Percentiles rank a stretch among this genome's conserved stretches.
Evolutionary conservation across 2,797 vertebrate species (phyloP).

Genomic region (Helostoma temminkii): DNA sequence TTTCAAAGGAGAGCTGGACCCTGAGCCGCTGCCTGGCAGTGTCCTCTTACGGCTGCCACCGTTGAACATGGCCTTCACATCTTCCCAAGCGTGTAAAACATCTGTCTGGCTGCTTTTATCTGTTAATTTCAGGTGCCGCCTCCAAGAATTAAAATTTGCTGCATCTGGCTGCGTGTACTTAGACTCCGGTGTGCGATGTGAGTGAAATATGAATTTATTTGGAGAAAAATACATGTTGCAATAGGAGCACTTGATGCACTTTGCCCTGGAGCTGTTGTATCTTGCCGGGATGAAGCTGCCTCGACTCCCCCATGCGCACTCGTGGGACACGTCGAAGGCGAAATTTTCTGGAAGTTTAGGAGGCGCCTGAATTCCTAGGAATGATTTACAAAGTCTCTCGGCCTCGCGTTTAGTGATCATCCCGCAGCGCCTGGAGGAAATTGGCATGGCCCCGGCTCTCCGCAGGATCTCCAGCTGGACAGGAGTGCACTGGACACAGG

Average conservation of each 20-base stretch:
- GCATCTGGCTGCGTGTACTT: constrained; percentile 95
- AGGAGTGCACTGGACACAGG: constrained; percentile 94
- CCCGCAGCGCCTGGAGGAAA: constrained; percentile 92
- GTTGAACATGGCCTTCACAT: constrained; percentile 99
- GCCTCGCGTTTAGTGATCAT: constrained; percentile 96
- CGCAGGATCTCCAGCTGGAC: constrained; percentile 94
- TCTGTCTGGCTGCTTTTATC: constrained; percentile 88
- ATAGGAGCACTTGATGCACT: constrained; percentile 94
- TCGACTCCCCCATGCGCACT: constrained; percentile 92
- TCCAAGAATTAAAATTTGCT: constrained; percentile 94
- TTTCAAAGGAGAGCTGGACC: constrained; percentile 70
- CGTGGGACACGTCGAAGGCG: constrained; percentile 92
- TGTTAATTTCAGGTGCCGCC: constrained; percentile 90
- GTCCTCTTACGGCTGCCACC: constrained; percentile 96
- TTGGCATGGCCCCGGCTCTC: constrained; percentile 93
- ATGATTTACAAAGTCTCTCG: constrained; percentile 93
- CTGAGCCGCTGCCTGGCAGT: constrained; percentile 85
- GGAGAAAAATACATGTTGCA: constrained; percentile 96
- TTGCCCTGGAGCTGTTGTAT: constrained; percentile 94
- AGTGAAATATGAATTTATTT: constrained; percentile 96
- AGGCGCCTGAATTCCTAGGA: constrained; percentile 90
- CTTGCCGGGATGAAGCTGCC: constrained; percentile 93
- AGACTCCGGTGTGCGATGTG: constrained; percentile 92
- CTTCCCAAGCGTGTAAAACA: constrained; percentile 94
- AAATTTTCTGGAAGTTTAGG: constrained; percentile 95